These are phyloP conservation scores for Allygus modestus DNA, from an alignment of 2,888 invertebrate species.

Conservation along the genomic window DNA sequence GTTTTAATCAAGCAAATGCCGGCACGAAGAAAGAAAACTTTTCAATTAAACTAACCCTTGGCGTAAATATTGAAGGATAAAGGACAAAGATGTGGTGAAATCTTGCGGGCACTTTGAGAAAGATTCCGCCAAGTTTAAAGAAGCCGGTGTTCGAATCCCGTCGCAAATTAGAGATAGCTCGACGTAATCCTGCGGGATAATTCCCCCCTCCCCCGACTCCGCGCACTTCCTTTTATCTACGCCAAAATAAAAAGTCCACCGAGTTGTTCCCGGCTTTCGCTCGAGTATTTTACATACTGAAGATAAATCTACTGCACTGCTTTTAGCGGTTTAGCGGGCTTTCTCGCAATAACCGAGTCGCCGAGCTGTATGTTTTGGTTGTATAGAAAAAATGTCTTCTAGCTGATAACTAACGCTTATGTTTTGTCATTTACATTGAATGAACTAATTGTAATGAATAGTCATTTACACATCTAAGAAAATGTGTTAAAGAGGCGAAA, in stretches of 20 bases:
- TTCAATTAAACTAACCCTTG: slow-evolving; percentile 53
- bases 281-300: slow-evolving; percentile 60
- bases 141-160: slow-evolving; percentile 63
- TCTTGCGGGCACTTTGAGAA: slow-evolving; percentile 48
- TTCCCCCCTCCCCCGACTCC: slow-evolving; percentile 38
- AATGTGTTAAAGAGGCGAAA: no score
- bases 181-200: slow-evolving; percentile 62
- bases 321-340: slow-evolving; percentile 35
- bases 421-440: no score
- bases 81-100: slow-evolving; percentile 44
- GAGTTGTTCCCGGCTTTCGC: slow-evolving; percentile 55
- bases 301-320: slow-evolving; percentile 46
- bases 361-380: background rate
- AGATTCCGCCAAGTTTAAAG: slow-evolving; percentile 43
- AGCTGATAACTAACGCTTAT: background rate
- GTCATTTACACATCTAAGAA: no score
- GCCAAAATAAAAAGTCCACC: slow-evolving; percentile 55
- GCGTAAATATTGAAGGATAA: slow-evolving; percentile 51
- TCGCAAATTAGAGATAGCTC: slow-evolving; percentile 67
- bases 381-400: background rate
- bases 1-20: slow-evolving; percentile 51
- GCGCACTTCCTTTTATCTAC: slow-evolving; percentile 56
- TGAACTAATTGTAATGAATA: no score
- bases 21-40: slow-evolving; percentile 28
- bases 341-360: slow-evolving; percentile 23